phyloP scores from a whole-genome alignment of 2,113 vertebrate genomes.

The Holacanthus passer region DNA sequence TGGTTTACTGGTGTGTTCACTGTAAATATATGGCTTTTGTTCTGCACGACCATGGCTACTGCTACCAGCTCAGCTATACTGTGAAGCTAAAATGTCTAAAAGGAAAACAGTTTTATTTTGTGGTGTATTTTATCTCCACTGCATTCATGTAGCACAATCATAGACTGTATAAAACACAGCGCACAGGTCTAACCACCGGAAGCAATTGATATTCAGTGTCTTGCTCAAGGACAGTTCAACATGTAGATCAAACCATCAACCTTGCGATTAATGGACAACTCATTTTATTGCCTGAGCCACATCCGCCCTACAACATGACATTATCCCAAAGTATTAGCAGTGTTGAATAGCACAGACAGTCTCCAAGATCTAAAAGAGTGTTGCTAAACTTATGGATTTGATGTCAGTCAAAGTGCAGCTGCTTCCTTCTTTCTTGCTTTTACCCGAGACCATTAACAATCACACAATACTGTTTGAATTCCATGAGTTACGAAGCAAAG shows the following conservation, averaged over 20 bases:
- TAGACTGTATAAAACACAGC: too few species aligned
- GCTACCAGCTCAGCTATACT: not conserved
- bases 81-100: not conserved
- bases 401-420: not conserved
- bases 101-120: not conserved
- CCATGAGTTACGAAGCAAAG: not conserved
- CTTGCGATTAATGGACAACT: not conserved
- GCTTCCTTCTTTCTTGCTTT: constrained; percentile 2
- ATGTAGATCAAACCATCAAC: not conserved
- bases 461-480: not conserved
- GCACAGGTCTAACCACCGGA: not conserved
- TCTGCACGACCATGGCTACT: not conserved
- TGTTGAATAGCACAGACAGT: not conserved
- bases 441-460: not conserved
- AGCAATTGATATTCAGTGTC: not conserved
- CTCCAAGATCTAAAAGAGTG: not conserved
- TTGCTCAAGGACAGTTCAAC: not conserved
- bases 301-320: not conserved
- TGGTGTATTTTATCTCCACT: not conserved
- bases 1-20: not conserved
- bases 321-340: not conserved
- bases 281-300: not conserved
- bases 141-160: not conserved
- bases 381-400: not conserved
- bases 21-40: constrained; percentile 1